Evolutionary conservation across 2,797 vertebrate genomes (phyloP).

Genomic region (Numenius phaeopus): DNA sequence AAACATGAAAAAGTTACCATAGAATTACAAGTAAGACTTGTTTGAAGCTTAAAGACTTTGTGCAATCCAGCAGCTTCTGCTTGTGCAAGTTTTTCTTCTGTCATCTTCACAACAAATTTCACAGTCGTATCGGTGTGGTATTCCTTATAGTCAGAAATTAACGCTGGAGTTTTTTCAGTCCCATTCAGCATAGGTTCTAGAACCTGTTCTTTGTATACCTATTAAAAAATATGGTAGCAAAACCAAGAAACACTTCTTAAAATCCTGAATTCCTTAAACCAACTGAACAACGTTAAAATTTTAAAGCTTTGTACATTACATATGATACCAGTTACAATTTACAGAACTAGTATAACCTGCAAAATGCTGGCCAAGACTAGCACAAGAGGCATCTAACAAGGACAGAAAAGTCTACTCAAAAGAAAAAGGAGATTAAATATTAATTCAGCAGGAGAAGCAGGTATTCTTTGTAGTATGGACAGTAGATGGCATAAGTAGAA

Average conservation of each 20-base stretch:
- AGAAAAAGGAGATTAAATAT: background rate
- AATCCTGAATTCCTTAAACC: background rate
- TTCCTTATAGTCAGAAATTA: slow-evolving; percentile 97
- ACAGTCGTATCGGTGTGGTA: slow-evolving; percentile 98
- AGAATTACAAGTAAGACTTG: slow-evolving; percentile 97
- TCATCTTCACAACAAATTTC: slow-evolving; percentile 98
- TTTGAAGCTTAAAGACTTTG: slow-evolving; percentile 99
- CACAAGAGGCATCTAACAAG: background rate
- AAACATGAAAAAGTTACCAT: slow-evolving; percentile 87
- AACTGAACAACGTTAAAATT: background rate
- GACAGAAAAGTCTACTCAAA: background rate
- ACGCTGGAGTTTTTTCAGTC: slow-evolving; percentile 95
- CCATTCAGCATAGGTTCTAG: slow-evolving; percentile 98
- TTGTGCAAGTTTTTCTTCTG: slow-evolving; percentile 95
- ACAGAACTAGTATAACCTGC: background rate
- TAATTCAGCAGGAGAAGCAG: background rate
- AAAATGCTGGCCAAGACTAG: background rate
- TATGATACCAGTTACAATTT: background rate
- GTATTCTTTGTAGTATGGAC: background rate
- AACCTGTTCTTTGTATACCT: slow-evolving; percentile 98
- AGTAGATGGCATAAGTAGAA: background rate
- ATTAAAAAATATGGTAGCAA: background rate
- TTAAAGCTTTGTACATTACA: background rate
- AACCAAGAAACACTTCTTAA: background rate
- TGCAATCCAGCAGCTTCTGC: slow-evolving; percentile 95